These are phyloP conservation scores for Vanacampus margaritifer DNA, from an alignment of 2,113 vertebrate genomes.

Conservation along the genomic window DNA sequence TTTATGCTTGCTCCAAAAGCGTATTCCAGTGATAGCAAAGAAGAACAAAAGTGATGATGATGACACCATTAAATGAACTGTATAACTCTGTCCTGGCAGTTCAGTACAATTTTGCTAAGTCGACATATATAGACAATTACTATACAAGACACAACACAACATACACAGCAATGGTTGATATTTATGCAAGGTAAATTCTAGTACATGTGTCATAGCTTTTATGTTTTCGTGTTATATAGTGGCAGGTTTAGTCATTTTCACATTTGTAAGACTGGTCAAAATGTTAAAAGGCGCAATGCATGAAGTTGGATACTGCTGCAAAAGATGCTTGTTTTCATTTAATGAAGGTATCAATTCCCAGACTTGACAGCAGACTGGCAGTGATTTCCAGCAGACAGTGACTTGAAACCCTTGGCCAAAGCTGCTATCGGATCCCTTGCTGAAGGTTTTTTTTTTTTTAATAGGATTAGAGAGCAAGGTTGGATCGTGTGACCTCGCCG, in stretches of 20 bases:
- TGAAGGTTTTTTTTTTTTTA: constrained; percentile 31
- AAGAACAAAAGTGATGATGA: not conserved
- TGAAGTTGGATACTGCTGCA: not conserved
- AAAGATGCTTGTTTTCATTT: constrained; percentile 6
- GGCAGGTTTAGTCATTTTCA: too few relatives aligned
- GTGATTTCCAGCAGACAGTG: constrained; percentile 1
- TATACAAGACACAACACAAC: too few relatives aligned
- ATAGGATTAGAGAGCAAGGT: constrained; percentile 64
- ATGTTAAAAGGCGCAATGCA: too few relatives aligned
- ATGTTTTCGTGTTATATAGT: not conserved
- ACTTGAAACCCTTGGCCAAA: constrained; percentile 31
- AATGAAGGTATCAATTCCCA: constrained; percentile 5
- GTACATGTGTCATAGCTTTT: not conserved
- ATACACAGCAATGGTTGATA: too few relatives aligned
- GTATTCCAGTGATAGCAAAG: not conserved
- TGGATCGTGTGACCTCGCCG: constrained; percentile 37
- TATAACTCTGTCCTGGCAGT: too few relatives aligned
- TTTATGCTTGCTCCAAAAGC: too few relatives aligned
- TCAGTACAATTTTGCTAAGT: too few relatives aligned
- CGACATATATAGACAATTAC: too few relatives aligned
- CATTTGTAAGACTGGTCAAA: too few relatives aligned
- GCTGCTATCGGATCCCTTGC: constrained; percentile 49
- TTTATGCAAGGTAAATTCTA: not conserved
- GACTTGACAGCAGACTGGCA: not conserved
- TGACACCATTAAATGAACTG: too few relatives aligned